phyloP scores from a whole-genome alignment of 2,113 vertebrate species.

The Triplophysa siluroides region DNA sequence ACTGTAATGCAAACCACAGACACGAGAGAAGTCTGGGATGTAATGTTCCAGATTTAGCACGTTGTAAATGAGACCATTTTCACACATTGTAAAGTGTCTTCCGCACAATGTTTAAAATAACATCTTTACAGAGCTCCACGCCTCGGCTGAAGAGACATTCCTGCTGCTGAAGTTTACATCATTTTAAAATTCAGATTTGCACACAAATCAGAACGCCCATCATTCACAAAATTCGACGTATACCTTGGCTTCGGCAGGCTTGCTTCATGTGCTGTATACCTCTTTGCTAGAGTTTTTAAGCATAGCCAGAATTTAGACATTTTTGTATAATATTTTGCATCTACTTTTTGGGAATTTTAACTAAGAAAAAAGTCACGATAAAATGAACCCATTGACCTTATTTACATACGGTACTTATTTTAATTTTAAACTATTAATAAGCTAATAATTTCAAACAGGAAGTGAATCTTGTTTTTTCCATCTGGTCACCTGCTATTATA shows the following conservation, averaged over 20 bases:
- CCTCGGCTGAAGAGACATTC: conserved; percentile 5
- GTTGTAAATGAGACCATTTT: conserved; percentile 30
- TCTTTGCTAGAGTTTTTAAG: too few species aligned
- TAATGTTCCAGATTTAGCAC: conserved; percentile 27
- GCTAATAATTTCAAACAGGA: not conserved
- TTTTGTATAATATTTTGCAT: too few species aligned
- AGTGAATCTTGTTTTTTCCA: conserved; percentile 33
- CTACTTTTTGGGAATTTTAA: not conserved
- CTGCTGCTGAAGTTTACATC: not conserved
- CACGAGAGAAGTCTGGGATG: not conserved
- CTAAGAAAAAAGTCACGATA: not conserved
- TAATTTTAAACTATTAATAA: too few species aligned
- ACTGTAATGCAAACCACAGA: conserved; percentile 22
- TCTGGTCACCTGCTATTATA: conserved; percentile 52
- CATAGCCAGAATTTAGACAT: too few species aligned
- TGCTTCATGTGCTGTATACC: too few species aligned
- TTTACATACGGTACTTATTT: too few species aligned
- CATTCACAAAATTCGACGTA: too few species aligned
- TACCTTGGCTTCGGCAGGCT: too few species aligned
- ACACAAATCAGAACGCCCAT: too few species aligned
- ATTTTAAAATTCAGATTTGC: too few species aligned
- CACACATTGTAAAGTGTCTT: conserved; percentile 34
- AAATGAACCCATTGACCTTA: too few species aligned
- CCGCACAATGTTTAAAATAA: conserved; percentile 31
- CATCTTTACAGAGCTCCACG: conserved; percentile 18